Base-by-base conservation (phyloP, 2,888 invertebrate species). In the Parascotia fuliginaria region DNA sequence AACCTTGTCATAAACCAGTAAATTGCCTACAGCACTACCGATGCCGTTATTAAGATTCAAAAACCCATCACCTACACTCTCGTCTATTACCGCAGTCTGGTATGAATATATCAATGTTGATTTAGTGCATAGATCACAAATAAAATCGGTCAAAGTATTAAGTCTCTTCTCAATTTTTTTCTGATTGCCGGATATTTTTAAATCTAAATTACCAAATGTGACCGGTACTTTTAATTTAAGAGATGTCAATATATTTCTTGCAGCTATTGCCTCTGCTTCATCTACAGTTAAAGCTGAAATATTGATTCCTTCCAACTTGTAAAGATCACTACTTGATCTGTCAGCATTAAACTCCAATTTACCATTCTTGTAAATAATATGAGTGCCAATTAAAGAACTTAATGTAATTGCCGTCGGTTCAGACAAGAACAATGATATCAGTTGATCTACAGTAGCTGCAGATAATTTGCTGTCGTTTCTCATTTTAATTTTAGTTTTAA, bases 131-230 rank as follows among this genome's bases (percentile, higher is more conserved):
- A 24, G 7, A 7, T 24, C 7, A 7, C 1, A 1, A 7, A 24
- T 24, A 24, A 7, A 6, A 6, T 24, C 24, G 1, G 13, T 13
- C 6, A 31, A 31, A 13, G 4, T 7, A 1, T 31, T 13, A 7
- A 31, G 13, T 13, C 31, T 31, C 1, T n/a, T 24, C 31, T 60
- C 0, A 0, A 27, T 14, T 19, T 40, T 62, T 7, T 6, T 38
- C 33, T 1, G 2, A 0, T 0, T 13, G 5, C 53, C 37, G 0
- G 29, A 12, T 11, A 60, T 1, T 12, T 28, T 41, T 13, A 62
- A 15, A 24, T 62, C 57, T 12, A 12, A 27, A 14, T 60, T 62
- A 6, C 62, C 62, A 7, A 62, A 60, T 0, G 41, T 9, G 13
- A 16, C 9, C 0, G 57, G 62, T 0, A 60, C 48, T 31, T 38